phyloP scores from a whole-genome alignment of 1,140 invertebrate species.

The Cyphomyrmex costatus region DNA sequence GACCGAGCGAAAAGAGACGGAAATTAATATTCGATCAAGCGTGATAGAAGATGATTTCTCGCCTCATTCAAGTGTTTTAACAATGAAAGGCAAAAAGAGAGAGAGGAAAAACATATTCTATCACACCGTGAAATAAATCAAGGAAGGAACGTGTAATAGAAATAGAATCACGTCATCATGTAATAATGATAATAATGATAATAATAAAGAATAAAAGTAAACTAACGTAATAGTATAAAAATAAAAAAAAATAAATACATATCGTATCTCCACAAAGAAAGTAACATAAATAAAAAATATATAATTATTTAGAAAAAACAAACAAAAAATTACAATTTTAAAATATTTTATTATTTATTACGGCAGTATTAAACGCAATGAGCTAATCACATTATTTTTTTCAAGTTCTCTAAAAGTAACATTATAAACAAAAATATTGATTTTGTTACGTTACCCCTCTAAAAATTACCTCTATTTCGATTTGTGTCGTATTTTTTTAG shows the following conservation, averaged over 20 bases:
- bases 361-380: no score
- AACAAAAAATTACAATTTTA: background rate
- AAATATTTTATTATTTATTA: no score
- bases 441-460: no score
- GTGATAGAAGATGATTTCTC: conserved; percentile 43
- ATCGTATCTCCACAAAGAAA: no score
- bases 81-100: background rate
- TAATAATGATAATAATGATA: background rate
- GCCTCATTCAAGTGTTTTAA: conserved; percentile 27
- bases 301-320: background rate
- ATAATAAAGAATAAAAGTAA: no score
- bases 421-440: no score
- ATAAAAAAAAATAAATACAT: background rate
- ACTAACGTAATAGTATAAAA: background rate
- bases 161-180: background rate
- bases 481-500: no score
- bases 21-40: conserved; percentile 61
- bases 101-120: background rate
- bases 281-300: no score
- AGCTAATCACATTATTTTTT: no score
- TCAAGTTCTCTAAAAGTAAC: no score
- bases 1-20: background rate
- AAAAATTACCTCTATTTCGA: no score
- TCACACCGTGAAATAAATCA: background rate
- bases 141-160: background rate